These are phyloP conservation scores for Heliconius charithonia DNA, from an alignment of 2,888 invertebrate species.

Conservation along the genomic window DNA sequence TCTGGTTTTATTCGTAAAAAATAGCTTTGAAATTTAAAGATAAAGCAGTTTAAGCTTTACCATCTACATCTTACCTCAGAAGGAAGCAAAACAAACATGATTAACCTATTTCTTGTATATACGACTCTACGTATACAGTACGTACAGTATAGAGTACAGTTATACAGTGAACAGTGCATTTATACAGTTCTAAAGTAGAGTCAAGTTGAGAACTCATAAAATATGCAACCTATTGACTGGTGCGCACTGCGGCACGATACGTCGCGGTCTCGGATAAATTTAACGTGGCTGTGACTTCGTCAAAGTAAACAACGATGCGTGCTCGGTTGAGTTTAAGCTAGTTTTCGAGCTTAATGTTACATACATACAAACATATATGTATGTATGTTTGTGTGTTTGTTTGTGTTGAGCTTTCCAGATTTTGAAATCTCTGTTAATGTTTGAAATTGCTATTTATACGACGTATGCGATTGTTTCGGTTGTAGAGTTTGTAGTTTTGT, in stretches of 20 bases:
- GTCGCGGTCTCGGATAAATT: constrained; percentile 58
- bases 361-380: constrained; percentile 21
- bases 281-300: constrained; percentile 65
- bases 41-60: neutral
- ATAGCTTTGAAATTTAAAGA: neutral
- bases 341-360: constrained; percentile 58
- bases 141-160: neutral
- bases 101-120: constrained; percentile 8
- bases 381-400: constrained; percentile 56
- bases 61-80: neutral
- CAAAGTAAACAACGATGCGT: constrained; percentile 71
- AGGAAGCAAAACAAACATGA: constrained; percentile 9
- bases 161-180: constrained; percentile 16
- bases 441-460: constrained; percentile 44
- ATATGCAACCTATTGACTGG: constrained; percentile 79
- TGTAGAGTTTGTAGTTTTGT: constrained; percentile 3
- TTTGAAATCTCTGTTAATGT: constrained; percentile 51
- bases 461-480: constrained; percentile 33
- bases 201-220: constrained; percentile 69
- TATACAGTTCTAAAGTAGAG: constrained; percentile 47
- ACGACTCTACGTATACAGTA: neutral
- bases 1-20: neutral
- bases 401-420: constrained; percentile 59
- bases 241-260: constrained; percentile 71
- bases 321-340: constrained; percentile 57